Percentiles rank a stretch among this genome's conserved stretches.
Evolutionary conservation across 2,113 vertebrate genomes (phyloP).

Genomic region (Anseranas semipalmata): DNA sequence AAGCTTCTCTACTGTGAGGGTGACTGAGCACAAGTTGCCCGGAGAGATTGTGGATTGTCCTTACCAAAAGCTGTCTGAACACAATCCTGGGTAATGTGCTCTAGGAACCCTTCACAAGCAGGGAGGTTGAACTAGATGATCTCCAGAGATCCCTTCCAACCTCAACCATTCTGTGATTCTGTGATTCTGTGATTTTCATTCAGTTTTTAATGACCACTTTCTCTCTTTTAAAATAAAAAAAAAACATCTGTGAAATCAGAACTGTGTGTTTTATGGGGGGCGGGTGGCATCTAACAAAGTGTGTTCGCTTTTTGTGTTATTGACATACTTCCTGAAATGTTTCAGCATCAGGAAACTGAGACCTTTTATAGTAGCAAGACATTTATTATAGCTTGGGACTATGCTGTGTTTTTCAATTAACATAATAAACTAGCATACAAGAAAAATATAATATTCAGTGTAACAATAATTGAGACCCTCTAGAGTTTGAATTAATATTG

Average conservation of each 20-base stretch:
- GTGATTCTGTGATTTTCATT: no score
- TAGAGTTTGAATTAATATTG: neutral
- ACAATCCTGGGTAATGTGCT: no score
- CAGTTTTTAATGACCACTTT: no score
- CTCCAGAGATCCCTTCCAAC: no score
- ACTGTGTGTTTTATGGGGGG: neutral
- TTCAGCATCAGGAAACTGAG: neutral
- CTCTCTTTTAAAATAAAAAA: no score
- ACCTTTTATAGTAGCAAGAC: neutral
- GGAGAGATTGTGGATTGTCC: no score
- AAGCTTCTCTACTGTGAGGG: no score
- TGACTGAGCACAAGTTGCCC: no score
- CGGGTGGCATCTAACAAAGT: neutral
- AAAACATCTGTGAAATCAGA: neutral
- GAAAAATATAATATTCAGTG: neutral
- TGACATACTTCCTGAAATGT: neutral
- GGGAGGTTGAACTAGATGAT: no score
- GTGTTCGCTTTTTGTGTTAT: neutral
- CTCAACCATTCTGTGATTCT: no score
- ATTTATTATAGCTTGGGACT: neutral
- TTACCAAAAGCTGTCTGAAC: no score
- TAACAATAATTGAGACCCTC: neutral
- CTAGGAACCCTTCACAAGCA: no score
- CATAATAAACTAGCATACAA: neutral
- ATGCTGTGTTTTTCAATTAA: neutral